Percentiles rank a stretch among this genome's conserved stretches.
phyloP scores from a whole-genome alignment of 2,888 invertebrate species.

The Synanthedon myopaeformis region DNA sequence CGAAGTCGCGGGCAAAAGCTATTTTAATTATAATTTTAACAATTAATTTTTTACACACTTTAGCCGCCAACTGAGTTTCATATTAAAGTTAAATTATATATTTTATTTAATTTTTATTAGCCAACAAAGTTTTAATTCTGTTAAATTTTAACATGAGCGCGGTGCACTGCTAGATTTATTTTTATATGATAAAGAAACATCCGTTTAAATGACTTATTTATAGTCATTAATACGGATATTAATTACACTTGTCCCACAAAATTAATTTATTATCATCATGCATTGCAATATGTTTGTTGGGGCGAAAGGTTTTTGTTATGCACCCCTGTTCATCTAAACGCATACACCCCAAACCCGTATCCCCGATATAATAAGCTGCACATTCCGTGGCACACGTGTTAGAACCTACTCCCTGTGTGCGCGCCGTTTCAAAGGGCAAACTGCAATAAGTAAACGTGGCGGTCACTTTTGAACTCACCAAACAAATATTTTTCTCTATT shows the following conservation, averaged over 20 bases:
- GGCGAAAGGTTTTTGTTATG: slow-evolving; percentile 23
- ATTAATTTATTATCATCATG: slow-evolving; percentile 43
- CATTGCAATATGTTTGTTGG: slow-evolving; percentile 24
- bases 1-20: no score
- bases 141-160: background rate
- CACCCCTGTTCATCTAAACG: slow-evolving; percentile 14
- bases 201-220: slow-evolving; percentile 8
- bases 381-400: slow-evolving; percentile 58
- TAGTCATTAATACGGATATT: slow-evolving; percentile 17
- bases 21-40: no score
- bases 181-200: background rate
- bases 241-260: slow-evolving; percentile 25
- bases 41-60: no score
- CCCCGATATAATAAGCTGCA: slow-evolving; percentile 18
- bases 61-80: no score
- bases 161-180: background rate
- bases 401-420: background rate
- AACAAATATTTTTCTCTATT: no score
- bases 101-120: background rate
- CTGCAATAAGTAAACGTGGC: no score
- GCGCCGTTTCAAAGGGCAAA: no score
- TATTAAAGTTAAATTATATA: background rate
- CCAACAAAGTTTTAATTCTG: background rate
- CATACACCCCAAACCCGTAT: slow-evolving; percentile 16
- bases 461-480: no score